Evolutionary conservation across 2,797 vertebrate species (phyloP).

Genomic region (Catharus ustulatus): DNA sequence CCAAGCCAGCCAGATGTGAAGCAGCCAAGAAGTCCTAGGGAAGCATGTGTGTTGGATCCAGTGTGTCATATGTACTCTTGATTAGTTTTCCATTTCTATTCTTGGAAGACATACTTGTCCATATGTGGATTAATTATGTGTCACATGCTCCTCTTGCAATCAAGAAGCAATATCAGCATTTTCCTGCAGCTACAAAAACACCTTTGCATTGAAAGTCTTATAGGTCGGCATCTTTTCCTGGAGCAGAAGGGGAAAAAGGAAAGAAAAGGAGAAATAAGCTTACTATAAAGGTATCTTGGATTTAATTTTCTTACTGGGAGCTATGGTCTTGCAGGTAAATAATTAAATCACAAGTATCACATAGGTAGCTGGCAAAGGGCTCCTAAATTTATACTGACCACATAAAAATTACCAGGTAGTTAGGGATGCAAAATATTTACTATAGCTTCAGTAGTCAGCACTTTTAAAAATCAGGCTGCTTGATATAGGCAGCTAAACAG

Average conservation of each 20-base stretch:
- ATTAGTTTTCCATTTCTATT: constrained; percentile 34
- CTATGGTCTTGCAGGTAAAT: not conserved
- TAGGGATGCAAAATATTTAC: not conserved
- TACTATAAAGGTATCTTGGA: not conserved
- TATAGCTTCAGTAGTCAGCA: not conserved
- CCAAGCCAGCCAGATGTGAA: constrained; percentile 21
- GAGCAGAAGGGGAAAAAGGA: not conserved
- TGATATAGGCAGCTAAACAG: constrained; percentile 1
- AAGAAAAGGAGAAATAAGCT: not conserved
- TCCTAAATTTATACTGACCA: not conserved
- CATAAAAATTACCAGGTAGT: not conserved
- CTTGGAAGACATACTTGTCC: not conserved
- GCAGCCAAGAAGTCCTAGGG: not conserved
- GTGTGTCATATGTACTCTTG: not conserved
- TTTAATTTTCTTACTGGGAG: not conserved
- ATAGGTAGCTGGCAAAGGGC: not conserved
- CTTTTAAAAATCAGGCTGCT: constrained; percentile 9
- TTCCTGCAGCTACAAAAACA: not conserved
- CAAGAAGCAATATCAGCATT: not conserved
- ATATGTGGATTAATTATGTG: constrained; percentile 14
- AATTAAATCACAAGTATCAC: not conserved
- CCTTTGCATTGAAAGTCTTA: not conserved
- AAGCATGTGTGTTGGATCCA: not conserved
- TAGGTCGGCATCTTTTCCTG: not conserved
- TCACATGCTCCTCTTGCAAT: not conserved